phyloP scores from a whole-genome alignment of 2,797 vertebrate genomes.

The Thamnophis elegans region DNA sequence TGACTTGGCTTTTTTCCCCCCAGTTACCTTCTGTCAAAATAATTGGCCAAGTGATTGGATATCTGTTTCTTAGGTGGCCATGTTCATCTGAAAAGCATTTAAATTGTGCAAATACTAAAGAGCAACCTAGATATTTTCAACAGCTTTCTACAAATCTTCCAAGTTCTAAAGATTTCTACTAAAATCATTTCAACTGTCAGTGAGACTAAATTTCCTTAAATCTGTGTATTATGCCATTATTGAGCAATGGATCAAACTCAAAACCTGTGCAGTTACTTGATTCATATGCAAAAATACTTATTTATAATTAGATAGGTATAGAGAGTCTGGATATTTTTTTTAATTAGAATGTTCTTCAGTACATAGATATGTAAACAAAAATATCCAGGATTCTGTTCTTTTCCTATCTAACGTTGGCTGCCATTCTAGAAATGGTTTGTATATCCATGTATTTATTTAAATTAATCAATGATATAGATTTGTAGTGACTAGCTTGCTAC shows the following conservation, averaged over 20 bases:
- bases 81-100: neutral
- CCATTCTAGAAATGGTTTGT: neutral
- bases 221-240: neutral
- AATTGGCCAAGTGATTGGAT: neutral
- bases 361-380: neutral
- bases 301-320: neutral
- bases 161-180: neutral
- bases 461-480: neutral
- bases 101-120: neutral
- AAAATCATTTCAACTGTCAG: neutral
- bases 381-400: neutral
- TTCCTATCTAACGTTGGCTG: neutral
- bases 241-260: neutral
- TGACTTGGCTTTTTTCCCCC: neutral
- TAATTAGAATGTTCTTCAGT: neutral
- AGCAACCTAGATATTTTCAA: neutral
- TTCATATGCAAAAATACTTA: conserved; percentile 17
- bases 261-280: neutral
- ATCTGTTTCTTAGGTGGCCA: neutral
- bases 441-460: neutral
- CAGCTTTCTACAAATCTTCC: neutral
- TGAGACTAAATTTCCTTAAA: neutral
- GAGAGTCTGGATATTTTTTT: neutral
- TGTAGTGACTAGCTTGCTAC: neutral
- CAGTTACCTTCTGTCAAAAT: neutral